Base-by-base conservation (phyloP, 2,888 invertebrate species). In the Phytoseiulus persimilis region DNA sequence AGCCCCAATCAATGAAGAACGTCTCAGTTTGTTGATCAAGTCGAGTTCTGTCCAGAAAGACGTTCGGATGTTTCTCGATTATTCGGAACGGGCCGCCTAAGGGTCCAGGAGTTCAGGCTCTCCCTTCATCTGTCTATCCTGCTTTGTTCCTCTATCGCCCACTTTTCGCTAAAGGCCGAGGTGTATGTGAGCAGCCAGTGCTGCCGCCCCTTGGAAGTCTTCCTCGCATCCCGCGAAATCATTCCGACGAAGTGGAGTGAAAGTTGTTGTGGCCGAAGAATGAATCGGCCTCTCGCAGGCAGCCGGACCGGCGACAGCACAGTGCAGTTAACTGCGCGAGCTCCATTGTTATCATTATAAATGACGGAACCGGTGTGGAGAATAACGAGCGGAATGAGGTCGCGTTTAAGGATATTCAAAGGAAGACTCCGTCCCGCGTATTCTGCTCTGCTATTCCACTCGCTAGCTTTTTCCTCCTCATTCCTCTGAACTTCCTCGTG, bases 261-360 rank as follows among this genome's bases (percentile, higher is more conserved):
- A 65, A 65, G 65, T 65, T 65, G 65, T 65, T 65, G 65, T 65
- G 65, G 65, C 65, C 65, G 65, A 65, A 65, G 65, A 65, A 65
- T 65, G 65, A 65, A 65, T 65, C 65, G 28, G 65, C 65, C 65
- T 28, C 65, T 65, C 65, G 65, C 65, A 1, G 18, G 9, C 65
- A 65, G 65, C 65, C 65, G 65, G 65, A 65, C 65, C 65, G 65
- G 65, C 65, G 65, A 65, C 65, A 39, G 39, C 11, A 18, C 65
- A 65, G 65, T 11, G 18, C 65, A 65, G 65, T 65, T 65, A 65
- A 65, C 65, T 65, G 65, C 65, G 65, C 65, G 18, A 65, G 65
- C 65, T 28, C 65, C 65, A 65, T 65, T 65, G 65, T 65, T 65
- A 65, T 65, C 65, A 65, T 65, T 65, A 65, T 65, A 65, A 65